Evolutionary conservation across 2,888 invertebrate species (phyloP).

Genomic region (Allolobophora icterica): DNA sequence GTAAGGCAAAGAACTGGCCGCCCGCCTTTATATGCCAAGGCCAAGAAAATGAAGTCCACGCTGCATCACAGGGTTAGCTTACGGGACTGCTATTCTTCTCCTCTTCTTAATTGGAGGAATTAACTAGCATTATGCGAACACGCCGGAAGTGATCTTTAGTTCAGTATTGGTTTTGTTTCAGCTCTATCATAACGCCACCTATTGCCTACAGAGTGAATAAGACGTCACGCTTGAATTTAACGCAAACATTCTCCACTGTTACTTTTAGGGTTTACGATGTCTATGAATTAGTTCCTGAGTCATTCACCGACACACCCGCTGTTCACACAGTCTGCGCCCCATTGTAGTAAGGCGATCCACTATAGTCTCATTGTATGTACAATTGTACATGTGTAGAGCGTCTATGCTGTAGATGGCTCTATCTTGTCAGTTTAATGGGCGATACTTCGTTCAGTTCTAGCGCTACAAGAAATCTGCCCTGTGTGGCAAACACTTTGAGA

Average conservation of each 20-base stretch:
- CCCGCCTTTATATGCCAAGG: too few relatives aligned
- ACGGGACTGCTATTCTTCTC: too few relatives aligned
- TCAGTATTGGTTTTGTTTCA: not conserved
- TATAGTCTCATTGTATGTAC: not conserved
- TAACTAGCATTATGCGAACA: too few relatives aligned
- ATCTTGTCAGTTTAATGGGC: not conserved
- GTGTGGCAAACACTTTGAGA: not conserved
- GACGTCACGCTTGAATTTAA: not conserved
- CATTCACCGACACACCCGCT: not conserved
- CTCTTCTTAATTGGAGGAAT: too few relatives aligned
- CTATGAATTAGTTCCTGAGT: not conserved
- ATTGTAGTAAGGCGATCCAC: not conserved
- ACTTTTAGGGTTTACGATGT: not conserved
- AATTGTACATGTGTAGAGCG: too few relatives aligned
- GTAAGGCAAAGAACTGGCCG: too few relatives aligned
- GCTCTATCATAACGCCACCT: not conserved
- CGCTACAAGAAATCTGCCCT: not conserved
- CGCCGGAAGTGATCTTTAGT: not conserved
- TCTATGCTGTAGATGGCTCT: not conserved
- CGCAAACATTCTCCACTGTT: not conserved
- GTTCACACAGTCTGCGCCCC: not conserved
- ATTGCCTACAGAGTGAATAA: not conserved
- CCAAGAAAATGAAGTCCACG: too few relatives aligned
- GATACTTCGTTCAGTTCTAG: not conserved
- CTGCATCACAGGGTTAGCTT: too few relatives aligned